Evolutionary conservation across 2,113 vertebrate species (phyloP).

Genomic region (Alosa alosa): DNA sequence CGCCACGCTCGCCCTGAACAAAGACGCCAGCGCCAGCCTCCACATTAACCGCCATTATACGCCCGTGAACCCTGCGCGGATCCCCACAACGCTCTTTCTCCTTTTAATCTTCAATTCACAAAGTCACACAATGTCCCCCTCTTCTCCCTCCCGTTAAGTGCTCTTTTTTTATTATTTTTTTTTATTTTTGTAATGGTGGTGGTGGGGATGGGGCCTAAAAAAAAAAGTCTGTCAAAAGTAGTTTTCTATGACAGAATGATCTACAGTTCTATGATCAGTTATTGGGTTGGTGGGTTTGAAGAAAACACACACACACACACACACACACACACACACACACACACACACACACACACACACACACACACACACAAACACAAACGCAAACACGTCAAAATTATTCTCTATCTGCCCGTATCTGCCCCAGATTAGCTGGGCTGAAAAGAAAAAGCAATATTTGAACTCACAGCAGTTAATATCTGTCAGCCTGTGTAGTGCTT

Average conservation of each 20-base stretch:
- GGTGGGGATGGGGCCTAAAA: neutral
- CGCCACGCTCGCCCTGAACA: conserved; percentile 65
- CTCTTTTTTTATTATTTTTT: conserved; percentile 35
- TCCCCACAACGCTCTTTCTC: conserved; percentile 51
- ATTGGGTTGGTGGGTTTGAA: neutral
- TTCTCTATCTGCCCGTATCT: neutral
- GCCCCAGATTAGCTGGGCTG: neutral
- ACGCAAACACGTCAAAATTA: neutral
- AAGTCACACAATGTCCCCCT: conserved; percentile 18
- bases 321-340: neutral
- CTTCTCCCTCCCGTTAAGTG: conserved; percentile 29
- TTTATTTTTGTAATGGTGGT: conserved; percentile 22
- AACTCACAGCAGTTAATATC: conserved; percentile 41
- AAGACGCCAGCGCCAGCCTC: conserved; percentile 60
- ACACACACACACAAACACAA: neutral
- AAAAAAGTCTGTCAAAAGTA: neutral
- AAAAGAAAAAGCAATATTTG: conserved; percentile 30
- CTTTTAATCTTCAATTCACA: conserved; percentile 31
- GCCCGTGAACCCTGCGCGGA: conserved; percentile 68
- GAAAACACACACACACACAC: neutral
- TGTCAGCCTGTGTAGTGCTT: conserved; percentile 50
- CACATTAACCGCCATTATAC: conserved; percentile 69
- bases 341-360: neutral
- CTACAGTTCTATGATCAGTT: neutral
- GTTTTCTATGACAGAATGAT: neutral